Conservation (phyloP, 1,140 invertebrate genomes). For the Trichonephila clavata region DNA sequence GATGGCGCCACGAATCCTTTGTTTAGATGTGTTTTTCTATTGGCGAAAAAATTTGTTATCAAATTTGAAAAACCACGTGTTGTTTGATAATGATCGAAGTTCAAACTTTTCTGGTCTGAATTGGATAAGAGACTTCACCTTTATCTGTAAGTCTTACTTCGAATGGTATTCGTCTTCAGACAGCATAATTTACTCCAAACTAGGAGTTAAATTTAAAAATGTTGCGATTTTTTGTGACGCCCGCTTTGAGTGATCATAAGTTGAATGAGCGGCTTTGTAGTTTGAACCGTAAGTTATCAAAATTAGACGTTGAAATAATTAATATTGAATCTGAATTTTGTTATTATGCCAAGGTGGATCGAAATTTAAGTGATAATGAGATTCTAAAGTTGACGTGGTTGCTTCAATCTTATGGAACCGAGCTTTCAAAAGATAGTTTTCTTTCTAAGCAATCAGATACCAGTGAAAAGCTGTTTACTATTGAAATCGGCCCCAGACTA, state of each 20-base stretch:
- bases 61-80: slow-evolving; percentile 39
- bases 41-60: background rate
- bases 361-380: slow-evolving; percentile 81
- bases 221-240: slow-evolving; percentile 62
- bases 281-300: slow-evolving; percentile 43
- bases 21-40: background rate
- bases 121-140: background rate
- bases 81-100: background rate
- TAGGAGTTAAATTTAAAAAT: background rate
- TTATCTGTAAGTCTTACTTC: background rate
- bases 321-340: slow-evolving; percentile 88
- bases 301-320: slow-evolving; percentile 78
- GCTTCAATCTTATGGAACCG: background rate
- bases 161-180: background rate
- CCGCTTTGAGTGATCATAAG: slow-evolving; percentile 48
- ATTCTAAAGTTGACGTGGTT: slow-evolving; percentile 74
- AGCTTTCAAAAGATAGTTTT: slow-evolving; percentile 77
- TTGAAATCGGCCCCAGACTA: slow-evolving; percentile 85
- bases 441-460: slow-evolving; percentile 17
- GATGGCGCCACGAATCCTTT: background rate
- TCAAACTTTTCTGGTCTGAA: slow-evolving; percentile 16
- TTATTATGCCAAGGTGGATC: slow-evolving; percentile 87
- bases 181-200: background rate
- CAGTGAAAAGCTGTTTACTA: slow-evolving; percentile 54
- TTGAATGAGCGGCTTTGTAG: slow-evolving; percentile 28